These are phyloP conservation scores for Morinoia aosen DNA, from an alignment of 2,888 invertebrate species.

Conservation along the genomic window DNA sequence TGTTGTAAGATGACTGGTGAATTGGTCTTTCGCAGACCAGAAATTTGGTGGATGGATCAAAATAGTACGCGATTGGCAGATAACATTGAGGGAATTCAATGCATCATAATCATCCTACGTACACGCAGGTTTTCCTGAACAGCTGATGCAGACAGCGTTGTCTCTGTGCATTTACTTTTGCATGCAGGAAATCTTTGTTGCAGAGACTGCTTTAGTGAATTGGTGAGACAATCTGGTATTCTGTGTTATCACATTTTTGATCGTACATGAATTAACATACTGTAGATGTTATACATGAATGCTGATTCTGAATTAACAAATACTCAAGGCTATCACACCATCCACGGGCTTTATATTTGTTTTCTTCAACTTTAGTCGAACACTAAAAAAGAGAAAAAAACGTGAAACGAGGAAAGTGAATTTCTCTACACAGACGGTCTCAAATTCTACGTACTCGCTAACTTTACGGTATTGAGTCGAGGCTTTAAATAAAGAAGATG, in stretches of 20 bases:
- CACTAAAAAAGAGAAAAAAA: too few relatives aligned
- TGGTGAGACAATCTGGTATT: neutral
- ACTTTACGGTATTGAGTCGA: too few relatives aligned
- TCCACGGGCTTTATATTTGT: too few relatives aligned
- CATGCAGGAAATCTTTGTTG: too few relatives aligned
- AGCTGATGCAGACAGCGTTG: neutral
- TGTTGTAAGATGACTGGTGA: neutral
- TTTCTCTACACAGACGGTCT: too few relatives aligned
- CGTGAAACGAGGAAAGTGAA: too few relatives aligned
- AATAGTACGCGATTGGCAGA: neutral
- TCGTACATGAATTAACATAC: neutral
- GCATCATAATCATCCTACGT: neutral
- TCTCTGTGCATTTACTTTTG: too few relatives aligned
- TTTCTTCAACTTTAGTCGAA: too few relatives aligned
- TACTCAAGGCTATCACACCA: too few relatives aligned
- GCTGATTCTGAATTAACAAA: too few relatives aligned
- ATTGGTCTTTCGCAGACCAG: neutral
- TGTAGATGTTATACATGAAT: neutral
- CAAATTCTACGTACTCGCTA: too few relatives aligned
- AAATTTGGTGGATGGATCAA: neutral
- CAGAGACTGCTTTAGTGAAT: neutral
- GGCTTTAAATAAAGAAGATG: too few relatives aligned
- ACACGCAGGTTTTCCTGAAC: neutral
- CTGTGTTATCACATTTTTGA: neutral
- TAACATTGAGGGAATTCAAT: neutral